Evolutionary conservation across 1,140 invertebrate genomes (phyloP), one percentile per base, ranked within the genome.

Genomic region (Metaphire vulgaris): DNA sequence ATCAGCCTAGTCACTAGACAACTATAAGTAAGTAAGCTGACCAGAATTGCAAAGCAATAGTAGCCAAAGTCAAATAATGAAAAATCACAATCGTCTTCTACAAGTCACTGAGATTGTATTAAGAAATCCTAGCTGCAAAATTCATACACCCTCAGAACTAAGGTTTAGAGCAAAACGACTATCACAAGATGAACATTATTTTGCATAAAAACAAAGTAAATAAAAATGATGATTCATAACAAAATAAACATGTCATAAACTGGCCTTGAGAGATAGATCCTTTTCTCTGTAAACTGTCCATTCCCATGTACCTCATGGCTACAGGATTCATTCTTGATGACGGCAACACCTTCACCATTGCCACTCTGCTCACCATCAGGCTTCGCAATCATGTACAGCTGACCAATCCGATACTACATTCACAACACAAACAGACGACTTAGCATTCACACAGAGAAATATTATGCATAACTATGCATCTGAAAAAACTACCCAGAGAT

Each of bases 351-450:
- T 86, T 96, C 93, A 6, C 94, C 93, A 74, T 91, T 90, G 80
- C 91, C 91, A 14, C 93, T 94, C 82, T 97, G 93, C 82, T 96
- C 94, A 82, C 91, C 90, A 85, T 93, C 95, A 82, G 96, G 94
- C 76, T 93, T 90, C 2, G 94, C 93, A 81, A 96, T 96, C 94
- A 96, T 97, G 86, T 95, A 96, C 72, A 97, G 88, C 82, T 97
- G 94, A 0, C 94, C 94, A 83, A 96, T 91, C 72, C 90, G 90
- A 85, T 97, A 97, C 94, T 96, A 83, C 74, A 88, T 87, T n/a
- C n/a, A 21, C 21, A 56, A 70, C 33, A 75, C 75, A 78, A 80
- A 31, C 70, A n/a, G 74, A 76, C 6, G 21, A 21, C 6, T 56
- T 6, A 12, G 21, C 41, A 56, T 56, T 12, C 6, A 56, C n/a